Conservation (phyloP, 2,888 invertebrate species). For the Ochropleura leucogaster region DNA sequence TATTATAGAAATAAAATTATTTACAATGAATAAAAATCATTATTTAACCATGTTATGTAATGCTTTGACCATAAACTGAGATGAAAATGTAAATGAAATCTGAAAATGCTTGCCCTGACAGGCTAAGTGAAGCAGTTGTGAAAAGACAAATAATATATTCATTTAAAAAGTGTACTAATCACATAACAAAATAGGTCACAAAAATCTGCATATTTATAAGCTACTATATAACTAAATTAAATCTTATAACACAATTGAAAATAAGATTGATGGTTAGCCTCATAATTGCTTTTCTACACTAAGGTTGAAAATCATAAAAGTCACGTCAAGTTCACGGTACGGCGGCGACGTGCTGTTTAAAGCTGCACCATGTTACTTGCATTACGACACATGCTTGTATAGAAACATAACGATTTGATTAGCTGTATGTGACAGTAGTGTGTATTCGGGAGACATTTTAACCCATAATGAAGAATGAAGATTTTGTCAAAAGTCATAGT, state of each 20-base stretch:
- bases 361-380: not conserved
- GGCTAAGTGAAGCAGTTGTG: not conserved
- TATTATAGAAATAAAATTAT: not conserved
- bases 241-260: not conserved
- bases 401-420: not conserved
- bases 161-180: too few relatives aligned
- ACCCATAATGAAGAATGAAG: not conserved
- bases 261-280: not conserved
- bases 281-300: not conserved
- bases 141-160: not conserved
- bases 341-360: not conserved
- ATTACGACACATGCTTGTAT: not conserved
- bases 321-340: not conserved
- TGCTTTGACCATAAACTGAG: not conserved
- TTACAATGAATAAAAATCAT: not conserved
- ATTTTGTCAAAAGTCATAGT: not conserved
- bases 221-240: not conserved
- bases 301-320: not conserved
- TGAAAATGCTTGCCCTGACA: not conserved
- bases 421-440: not conserved
- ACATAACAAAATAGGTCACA: too few relatives aligned
- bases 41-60: constrained; percentile 14
- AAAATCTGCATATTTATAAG: not conserved
- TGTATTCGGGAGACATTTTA: too few relatives aligned
- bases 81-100: constrained; percentile 2